Base-by-base conservation (phyloP, 2,113 vertebrate genomes). In the Solea senegalensis region DNA sequence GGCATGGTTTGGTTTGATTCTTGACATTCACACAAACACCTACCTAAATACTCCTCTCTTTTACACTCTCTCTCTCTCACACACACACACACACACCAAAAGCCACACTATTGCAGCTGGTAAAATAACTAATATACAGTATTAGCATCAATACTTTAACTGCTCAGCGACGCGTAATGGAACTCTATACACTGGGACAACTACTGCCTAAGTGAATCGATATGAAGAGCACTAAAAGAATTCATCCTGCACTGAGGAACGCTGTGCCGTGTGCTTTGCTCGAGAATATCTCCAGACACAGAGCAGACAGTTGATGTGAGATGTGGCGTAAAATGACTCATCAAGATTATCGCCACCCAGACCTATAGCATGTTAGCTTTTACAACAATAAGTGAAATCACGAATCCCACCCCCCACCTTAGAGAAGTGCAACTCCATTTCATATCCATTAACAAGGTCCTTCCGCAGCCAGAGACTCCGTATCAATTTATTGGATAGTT, bases 401-500 rank as follows among this genome's bases (percentile, higher is more conserved):
- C 89, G 43, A 85, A 91, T 90, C 82, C 81, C 82, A 86, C 69
- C 34, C 34, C 34, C 34, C 34, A 34, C 34, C 34, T 63, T 44
- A 13, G 79, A 86, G 81, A 75, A 71, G 73, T 83, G 72, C 85
- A 80, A 88, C 84, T 93, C 80, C 84, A 90, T 93, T 91, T 92
- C 78, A 93, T 88, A 87, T 84, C 89, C 90, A 92, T 93, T 93
- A 92, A 91, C 83, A 81, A 65, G 80, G 84, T 89, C 80, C 75
- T 82, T 81, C 84, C 60, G 16, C 80, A 87, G 88, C 86, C 86
- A 83, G 79, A 86, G 86, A 89, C 85, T 92, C 83, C 79, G 89
- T 93, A 91, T 92, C 84, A 91, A 87, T 91, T 89, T 90, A 93
- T 87, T 93, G 91, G 74, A 92, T 93, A 91, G 89, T 93, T 92